phyloP scores from a whole-genome alignment of 1,140 invertebrate genomes.

The Lordiphosa clarofinis region DNA sequence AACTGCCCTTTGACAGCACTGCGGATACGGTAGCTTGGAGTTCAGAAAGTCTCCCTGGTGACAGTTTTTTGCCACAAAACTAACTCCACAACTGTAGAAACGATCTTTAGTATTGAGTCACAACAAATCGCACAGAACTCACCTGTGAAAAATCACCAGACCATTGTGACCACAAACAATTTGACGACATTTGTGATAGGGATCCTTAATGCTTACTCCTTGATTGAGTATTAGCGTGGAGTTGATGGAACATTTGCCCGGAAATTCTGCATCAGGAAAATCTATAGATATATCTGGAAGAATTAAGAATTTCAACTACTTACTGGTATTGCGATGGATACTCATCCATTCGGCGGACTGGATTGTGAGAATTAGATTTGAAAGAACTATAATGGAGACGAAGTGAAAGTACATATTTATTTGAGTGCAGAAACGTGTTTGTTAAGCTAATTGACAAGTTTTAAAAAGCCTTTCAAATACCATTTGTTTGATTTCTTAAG shows the following conservation, averaged over 20 bases:
- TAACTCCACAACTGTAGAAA: slow-evolving; percentile 46
- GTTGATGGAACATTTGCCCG: slow-evolving; percentile 47
- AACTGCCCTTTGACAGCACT: slow-evolving; percentile 29
- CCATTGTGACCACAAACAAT: slow-evolving; percentile 47
- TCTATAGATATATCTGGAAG: neutral
- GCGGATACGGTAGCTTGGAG: slow-evolving; percentile 32
- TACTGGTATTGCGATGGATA: slow-evolving; percentile 25
- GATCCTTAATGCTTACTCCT: slow-evolving; percentile 52
- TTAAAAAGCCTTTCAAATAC: no score
- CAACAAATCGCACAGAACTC: neutral
- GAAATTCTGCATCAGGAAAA: slow-evolving; percentile 26
- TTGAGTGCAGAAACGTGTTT: no score
- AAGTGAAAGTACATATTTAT: neutral
- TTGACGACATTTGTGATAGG: slow-evolving; percentile 43
- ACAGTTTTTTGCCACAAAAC: slow-evolving; percentile 5
- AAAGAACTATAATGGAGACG: slow-evolving; percentile 3
- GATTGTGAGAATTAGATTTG: neutral
- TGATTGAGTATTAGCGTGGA: slow-evolving; percentile 31
- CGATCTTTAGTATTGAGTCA: neutral
- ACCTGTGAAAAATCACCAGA: slow-evolving; percentile 36
- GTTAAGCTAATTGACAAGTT: no score
- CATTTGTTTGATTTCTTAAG: no score
- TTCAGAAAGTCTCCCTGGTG: slow-evolving; percentile 9
- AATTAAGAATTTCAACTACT: neutral
- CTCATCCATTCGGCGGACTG: slow-evolving; percentile 35